Evolutionary conservation across 2,797 vertebrate species (phyloP), one percentile per base, ranked within the genome.

Genomic region (Sternotherus odoratus): DNA sequence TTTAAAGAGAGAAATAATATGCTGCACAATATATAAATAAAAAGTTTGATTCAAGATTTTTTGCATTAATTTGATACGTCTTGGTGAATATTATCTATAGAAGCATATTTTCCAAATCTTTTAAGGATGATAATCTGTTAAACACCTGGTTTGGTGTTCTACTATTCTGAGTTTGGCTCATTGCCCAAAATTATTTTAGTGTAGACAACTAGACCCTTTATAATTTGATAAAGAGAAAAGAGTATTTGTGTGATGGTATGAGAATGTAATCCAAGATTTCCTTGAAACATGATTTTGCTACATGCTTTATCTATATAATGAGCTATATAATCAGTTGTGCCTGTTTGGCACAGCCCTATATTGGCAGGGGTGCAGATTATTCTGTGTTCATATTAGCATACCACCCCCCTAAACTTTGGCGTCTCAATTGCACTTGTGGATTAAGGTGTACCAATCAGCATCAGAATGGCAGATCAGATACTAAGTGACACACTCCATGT

Each of bases 51-150:
- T 89, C 83, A 90, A 49, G 83, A 75, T 88, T 96, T 91, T 95
- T 74, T 88, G 57, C 84, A 92, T 96, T 95, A 87, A 86, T 96
- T 96, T 95, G 74, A 85, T 84, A 88, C 74, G 16, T 92, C 97
- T 93, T 91, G 82, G 36, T 90, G 87, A 94, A 95, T 66, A 56
- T 91, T 97, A 96, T 95, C 94, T 79, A 79, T 75, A 93, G 96
- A 97, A 95, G 9, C 63, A 81, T 79, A 60, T 63, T 97, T 97
- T 92, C 79, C 86, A 94, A 94, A 90, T 69, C 77, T 81, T 77
- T 81, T 77, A 85, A 93, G 77, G 69, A 56, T 48, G 56, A 95
- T 95, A 89, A 91, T 92, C 92, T 86, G 84, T 93, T 95, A 94
- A 94, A 95, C 95, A 84, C 94, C 88, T 88, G 16, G 51, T 36